A percentile compares a stretch with the other conserved stretches of the same genome.
Conservation (phyloP, 2,797 vertebrate genomes). For the Helostoma temminkii region DNA sequence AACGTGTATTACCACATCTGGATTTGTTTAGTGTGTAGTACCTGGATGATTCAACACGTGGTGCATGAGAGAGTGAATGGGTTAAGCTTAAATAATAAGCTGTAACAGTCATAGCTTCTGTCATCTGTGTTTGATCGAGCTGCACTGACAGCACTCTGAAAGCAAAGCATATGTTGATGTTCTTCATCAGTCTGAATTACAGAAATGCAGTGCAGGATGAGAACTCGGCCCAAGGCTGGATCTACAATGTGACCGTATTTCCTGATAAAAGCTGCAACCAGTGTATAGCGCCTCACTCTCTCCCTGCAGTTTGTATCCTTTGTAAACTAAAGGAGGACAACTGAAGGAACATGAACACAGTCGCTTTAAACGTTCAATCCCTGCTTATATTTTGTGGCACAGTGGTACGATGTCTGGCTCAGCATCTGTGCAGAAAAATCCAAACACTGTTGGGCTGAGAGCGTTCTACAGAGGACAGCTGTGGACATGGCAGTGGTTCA, state of each 20-base stretch:
- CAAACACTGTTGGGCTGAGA: background rate
- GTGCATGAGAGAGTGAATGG: background rate
- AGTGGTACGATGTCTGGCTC: constrained; percentile 15
- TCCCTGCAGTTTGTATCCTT: constrained; percentile 52
- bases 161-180: constrained; percentile 14
- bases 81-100: background rate
- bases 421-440: background rate
- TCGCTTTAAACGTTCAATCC: background rate
- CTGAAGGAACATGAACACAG: constrained; percentile 37
- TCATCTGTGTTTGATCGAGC: too few relatives aligned
- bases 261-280: constrained; percentile 58
- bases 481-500: background rate
- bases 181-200: constrained; percentile 34
- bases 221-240: constrained; percentile 32
- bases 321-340: constrained; percentile 29
- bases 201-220: constrained; percentile 40
- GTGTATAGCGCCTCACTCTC: constrained; percentile 18
- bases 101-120: too few relatives aligned
- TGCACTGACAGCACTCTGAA: background rate
- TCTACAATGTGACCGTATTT: constrained; percentile 56
- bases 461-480: background rate
- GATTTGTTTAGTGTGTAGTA: too few relatives aligned
- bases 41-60: constrained; percentile 4
- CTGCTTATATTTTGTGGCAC: constrained; percentile 12
- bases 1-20: background rate